Percentiles rank a stretch among this genome's conserved stretches.
These are phyloP conservation scores for Tetragonula clypearis DNA, from an alignment of 1,140 invertebrate species.

Conservation along the genomic window DNA sequence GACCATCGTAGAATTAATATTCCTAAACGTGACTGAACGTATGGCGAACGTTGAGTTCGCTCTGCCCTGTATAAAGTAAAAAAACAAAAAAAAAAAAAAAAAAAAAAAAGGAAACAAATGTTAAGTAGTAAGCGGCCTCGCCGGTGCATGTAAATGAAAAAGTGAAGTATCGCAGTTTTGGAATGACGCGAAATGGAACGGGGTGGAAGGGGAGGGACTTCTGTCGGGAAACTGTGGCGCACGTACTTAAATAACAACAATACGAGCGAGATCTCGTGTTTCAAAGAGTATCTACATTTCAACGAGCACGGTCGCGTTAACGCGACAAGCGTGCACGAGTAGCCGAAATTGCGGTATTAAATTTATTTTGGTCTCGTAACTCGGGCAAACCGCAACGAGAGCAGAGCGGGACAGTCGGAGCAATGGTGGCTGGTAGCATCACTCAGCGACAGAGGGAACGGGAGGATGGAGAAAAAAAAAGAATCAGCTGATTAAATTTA, in stretches of 20 bases:
- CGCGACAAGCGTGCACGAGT: neutral
- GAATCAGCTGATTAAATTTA: constrained; percentile 33
- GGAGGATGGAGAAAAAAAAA: too few species aligned
- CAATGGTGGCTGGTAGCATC: neutral
- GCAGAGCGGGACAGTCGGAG: neutral
- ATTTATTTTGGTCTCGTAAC: constrained; percentile 41
- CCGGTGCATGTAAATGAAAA: neutral
- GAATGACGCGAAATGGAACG: neutral
- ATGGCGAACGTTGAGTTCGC: too few species aligned
- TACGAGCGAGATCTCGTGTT: constrained; percentile 18
- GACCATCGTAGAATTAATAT: too few species aligned
- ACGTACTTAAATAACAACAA: constrained; percentile 17
- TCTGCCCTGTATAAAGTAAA: too few species aligned
- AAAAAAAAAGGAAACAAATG: too few species aligned
- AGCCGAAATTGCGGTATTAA: constrained; percentile 40
- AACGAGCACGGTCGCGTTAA: constrained; percentile 20
- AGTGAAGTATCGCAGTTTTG: neutral
- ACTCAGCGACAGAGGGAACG: too few species aligned
- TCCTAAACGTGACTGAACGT: too few species aligned
- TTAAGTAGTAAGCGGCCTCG: too few species aligned
- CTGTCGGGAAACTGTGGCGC: neutral
- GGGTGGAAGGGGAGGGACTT: neutral
- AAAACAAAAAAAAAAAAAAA: too few species aligned
- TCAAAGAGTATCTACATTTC: constrained; percentile 35
- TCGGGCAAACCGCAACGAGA: constrained; percentile 36